phyloP scores from a whole-genome alignment of 2,888 invertebrate genomes.

The Ophioninae sp. region DNA sequence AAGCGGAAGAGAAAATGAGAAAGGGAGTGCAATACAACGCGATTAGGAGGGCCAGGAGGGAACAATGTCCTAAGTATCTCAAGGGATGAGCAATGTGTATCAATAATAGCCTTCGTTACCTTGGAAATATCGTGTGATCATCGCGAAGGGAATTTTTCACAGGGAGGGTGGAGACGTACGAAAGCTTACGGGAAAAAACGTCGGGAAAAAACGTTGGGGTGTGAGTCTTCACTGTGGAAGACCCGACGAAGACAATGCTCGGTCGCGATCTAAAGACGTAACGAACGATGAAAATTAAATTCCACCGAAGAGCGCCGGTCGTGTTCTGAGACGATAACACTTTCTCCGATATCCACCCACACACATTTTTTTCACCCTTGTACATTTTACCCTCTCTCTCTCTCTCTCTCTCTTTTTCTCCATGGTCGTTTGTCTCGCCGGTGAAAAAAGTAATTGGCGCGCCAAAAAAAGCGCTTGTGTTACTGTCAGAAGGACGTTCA shows the following conservation, averaged over 20 bases:
- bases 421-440: too few relatives aligned
- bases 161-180: background rate
- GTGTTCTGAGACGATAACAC: too few relatives aligned
- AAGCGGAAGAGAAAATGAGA: too few relatives aligned
- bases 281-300: constrained; percentile 70
- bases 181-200: background rate
- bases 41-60: background rate
- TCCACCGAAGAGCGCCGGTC: constrained; percentile 42
- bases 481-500: too few relatives aligned
- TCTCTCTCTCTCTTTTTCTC: too few relatives aligned
- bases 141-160: background rate
- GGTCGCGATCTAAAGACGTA: constrained; percentile 59
- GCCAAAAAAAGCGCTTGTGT: too few relatives aligned
- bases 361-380: too few relatives aligned
- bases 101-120: constrained; percentile 39
- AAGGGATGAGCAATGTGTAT: constrained; percentile 14
- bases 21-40: background rate
- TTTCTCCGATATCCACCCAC: too few relatives aligned
- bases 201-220: too few relatives aligned
- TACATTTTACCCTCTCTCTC: too few relatives aligned
- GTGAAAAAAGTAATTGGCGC: too few relatives aligned
- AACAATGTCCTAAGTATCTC: background rate
- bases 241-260: constrained; percentile 32
- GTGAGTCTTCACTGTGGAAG: constrained; percentile 5
- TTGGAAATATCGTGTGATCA: constrained; percentile 41